These are phyloP conservation scores for Coptotermes formosanus DNA, from an alignment of 1,140 invertebrate genomes.

Conservation along the genomic window DNA sequence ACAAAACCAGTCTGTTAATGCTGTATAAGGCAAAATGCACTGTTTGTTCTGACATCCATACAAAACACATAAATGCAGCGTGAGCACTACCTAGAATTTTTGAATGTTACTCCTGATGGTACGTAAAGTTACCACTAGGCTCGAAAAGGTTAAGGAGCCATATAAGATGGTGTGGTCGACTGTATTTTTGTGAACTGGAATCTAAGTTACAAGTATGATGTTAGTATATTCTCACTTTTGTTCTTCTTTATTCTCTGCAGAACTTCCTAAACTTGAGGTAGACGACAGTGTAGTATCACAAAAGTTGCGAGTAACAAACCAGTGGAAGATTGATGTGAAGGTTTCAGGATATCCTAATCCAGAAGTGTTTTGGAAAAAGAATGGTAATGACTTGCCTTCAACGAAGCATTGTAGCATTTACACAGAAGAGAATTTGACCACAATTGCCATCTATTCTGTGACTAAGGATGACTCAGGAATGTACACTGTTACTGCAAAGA, in stretches of 20 bases:
- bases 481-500: constrained; percentile 66
- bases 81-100: no score
- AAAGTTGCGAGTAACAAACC: constrained; percentile 57
- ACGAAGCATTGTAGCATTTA: constrained; percentile 55
- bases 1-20: no score
- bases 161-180: no score
- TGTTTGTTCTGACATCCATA: no score
- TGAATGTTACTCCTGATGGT: no score
- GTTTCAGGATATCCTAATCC: constrained; percentile 67
- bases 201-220: background rate
- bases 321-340: constrained; percentile 61
- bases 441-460: constrained; percentile 61
- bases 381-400: constrained; percentile 55
- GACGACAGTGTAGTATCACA: constrained; percentile 60
- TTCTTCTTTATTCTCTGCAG: constrained; percentile 41
- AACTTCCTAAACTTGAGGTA: constrained; percentile 61
- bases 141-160: no score
- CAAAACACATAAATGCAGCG: no score
- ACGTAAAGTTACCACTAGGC: no score
- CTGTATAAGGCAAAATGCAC: no score
- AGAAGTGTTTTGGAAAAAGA: constrained; percentile 62
- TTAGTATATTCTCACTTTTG: background rate
- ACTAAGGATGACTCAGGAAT: constrained; percentile 61
- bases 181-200: no score
- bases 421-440: constrained; percentile 57